These are phyloP conservation scores for Pyrrhura leucotis DNA, from an alignment of 2,797 vertebrate genomes.

Conservation along the genomic window DNA sequence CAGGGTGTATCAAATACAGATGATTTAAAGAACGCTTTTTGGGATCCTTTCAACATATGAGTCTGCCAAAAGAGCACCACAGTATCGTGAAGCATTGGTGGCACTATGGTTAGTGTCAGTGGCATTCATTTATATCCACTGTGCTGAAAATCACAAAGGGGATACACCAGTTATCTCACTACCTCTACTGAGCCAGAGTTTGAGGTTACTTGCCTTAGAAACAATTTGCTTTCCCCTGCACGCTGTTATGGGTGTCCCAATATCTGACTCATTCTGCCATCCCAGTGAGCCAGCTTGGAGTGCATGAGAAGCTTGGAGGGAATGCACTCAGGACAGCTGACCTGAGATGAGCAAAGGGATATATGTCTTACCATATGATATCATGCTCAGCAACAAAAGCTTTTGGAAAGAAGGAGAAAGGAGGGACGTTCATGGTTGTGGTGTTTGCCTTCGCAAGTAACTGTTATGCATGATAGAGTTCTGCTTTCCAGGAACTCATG, in stretches of 20 bases:
- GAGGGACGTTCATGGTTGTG: background rate
- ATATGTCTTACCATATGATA: background rate
- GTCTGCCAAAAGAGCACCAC: rapidly evolving
- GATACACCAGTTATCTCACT: background rate
- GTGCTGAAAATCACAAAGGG: background rate
- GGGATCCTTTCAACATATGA: background rate
- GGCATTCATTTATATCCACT: background rate
- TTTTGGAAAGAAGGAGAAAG: background rate
- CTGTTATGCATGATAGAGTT: rapidly evolving
- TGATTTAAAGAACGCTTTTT: background rate
- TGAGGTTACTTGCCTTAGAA: background rate
- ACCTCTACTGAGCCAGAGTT: background rate
- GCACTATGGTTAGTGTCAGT: background rate
- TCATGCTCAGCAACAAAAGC: background rate
- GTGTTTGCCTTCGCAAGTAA: background rate
- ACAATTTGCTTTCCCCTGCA: background rate
- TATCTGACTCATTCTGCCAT: background rate
- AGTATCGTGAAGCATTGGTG: background rate
- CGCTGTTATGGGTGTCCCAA: background rate
- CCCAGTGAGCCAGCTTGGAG: background rate
- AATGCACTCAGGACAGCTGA: background rate
- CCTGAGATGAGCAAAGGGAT: background rate
- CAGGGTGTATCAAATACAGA: background rate
- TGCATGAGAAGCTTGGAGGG: background rate
- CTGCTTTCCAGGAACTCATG: background rate